Base-by-base conservation (phyloP, 2,113 vertebrate genomes). In the Nibea coibor region DNA sequence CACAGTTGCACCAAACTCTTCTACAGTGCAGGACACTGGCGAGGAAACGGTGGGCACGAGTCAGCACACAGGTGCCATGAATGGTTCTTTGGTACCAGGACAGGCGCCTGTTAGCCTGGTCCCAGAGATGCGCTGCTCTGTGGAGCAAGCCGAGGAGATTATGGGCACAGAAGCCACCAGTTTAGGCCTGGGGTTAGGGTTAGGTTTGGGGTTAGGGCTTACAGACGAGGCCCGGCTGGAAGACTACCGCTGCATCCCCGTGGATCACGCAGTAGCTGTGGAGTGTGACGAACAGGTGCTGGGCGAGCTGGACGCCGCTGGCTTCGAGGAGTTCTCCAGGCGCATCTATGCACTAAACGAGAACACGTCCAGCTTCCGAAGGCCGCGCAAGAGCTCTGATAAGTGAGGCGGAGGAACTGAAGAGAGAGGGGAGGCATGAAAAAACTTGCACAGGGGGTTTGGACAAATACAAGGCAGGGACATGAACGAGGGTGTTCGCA, bases 231-330 rank as follows among this genome's bases (percentile, higher is more conserved):
- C 96, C 47, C 90, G 78, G 57, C 89, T 97, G 0, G 97, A 96
- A 64, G 97, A 96, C 16, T 98, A 98, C 76, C 95, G 90, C 72
- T 96, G 96, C 91, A 98, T 99, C 94, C 97, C 98, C 0, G 97
- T 99, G 91, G 98, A 99, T 58, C 97, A 95, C 0, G 98, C 98
- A 0, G 97, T 99, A 19, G 98, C 98, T 0, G 98, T 99, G 78
- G 98, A 99, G 84, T 97, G 97, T 2, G 98, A 99, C 0, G 98
- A 99, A 14, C 98, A 99, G 89, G 98, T 99, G 35, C 95, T 99
- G 57, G 98, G 97, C 0, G 98, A 99, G 83, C 89, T 96, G 68
- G 95, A 95, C 57, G 91, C 79, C 3, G 93, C 94, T 0, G 94
- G 95, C 43, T 98, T 99, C 2, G 97, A 99, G 86, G 98, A 99